Base-by-base conservation (phyloP, 2,797 vertebrate species). In the Sebastes melanostomus region DNA sequence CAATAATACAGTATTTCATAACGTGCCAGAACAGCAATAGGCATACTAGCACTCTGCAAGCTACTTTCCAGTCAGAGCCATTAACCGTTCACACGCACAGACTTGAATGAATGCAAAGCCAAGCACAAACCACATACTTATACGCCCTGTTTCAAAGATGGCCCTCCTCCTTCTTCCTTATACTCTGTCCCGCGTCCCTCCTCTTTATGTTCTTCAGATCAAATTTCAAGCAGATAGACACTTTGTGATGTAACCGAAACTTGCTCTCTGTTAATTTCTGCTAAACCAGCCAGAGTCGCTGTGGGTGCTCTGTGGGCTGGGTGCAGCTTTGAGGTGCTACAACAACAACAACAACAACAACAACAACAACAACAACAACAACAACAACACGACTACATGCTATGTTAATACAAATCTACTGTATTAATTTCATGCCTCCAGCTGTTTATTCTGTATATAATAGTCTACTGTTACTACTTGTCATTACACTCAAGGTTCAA, bases 161-260 rank as follows among this genome's bases (percentile, higher is more conserved):
- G 5, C 29, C 24, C 7, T 50, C 38, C 32, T 24, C 1, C 85
- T 79, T 72, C 32, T 67, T 60, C 65, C 3, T 22, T 66, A 5
- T 25, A 13, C 29, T 67, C 14, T 56, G 62, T 30, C 8, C 54
- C 20, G 13, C 1, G 4, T 2, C 80, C 59, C 72, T 61, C 86
- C 87, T 80, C 84, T 78, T 70, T 66, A 27, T 67, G 25, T 77
- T 30, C 38, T 67, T 69, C 34, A 70, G 91, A n/a, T 93, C 91
- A 90, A 13, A 82, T 93, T 92, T 89, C 93, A 92, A 55, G 59
- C 66, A 56, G 56, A 65, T 42, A 5, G 3, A 66, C 30, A 61
- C 67, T 22, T 67, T 60, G 16, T 84, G 58, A 79, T 36, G 75
- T 30, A 80, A 80, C 25, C 62, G 20, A 46, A 83, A 82, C 65